Conservation (phyloP, 2,888 invertebrate genomes). For the Mycalesis mineus region DNA sequence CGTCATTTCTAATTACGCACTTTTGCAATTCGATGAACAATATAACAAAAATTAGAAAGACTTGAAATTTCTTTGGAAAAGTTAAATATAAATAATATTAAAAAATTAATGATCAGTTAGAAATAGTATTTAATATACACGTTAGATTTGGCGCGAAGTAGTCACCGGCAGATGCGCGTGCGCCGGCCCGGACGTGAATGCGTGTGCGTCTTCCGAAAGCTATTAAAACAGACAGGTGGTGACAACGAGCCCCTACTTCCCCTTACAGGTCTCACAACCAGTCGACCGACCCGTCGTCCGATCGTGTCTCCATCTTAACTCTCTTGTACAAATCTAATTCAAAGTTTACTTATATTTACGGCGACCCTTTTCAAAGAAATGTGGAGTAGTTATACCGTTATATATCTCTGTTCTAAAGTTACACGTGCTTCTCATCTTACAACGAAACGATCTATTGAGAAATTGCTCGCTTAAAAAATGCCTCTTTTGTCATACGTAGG, state of each 20-base stretch:
- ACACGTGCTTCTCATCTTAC: slow-evolving; percentile 19
- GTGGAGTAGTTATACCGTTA: slow-evolving; percentile 23
- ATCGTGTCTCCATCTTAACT: slow-evolving; percentile 14
- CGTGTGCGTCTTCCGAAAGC: slow-evolving; percentile 69
- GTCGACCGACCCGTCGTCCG: slow-evolving; percentile 38
- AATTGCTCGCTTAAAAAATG: slow-evolving; percentile 2
- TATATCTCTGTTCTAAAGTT: slow-evolving; percentile 19
- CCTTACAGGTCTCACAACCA: slow-evolving; percentile 44
- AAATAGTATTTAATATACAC: background rate
- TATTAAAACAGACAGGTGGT: slow-evolving; percentile 71
- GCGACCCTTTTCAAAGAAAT: slow-evolving; percentile 25
- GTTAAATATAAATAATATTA: no score
- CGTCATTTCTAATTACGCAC: no score
- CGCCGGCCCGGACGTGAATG: slow-evolving; percentile 53
- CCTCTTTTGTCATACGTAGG: background rate
- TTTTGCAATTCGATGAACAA: no score
- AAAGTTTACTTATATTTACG: slow-evolving; percentile 25
- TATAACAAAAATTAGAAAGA: no score
- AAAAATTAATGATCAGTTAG: no score
- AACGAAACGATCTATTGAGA: slow-evolving; percentile 12
- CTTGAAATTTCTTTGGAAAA: no score
- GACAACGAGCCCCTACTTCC: slow-evolving; percentile 68
- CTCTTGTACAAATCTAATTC: slow-evolving; percentile 22
- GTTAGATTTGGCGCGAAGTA: slow-evolving; percentile 56
- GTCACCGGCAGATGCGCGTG: slow-evolving; percentile 60